Evolutionary conservation across 1,140 invertebrate species (phyloP).

Genomic region (Sminthurinus signatus): DNA sequence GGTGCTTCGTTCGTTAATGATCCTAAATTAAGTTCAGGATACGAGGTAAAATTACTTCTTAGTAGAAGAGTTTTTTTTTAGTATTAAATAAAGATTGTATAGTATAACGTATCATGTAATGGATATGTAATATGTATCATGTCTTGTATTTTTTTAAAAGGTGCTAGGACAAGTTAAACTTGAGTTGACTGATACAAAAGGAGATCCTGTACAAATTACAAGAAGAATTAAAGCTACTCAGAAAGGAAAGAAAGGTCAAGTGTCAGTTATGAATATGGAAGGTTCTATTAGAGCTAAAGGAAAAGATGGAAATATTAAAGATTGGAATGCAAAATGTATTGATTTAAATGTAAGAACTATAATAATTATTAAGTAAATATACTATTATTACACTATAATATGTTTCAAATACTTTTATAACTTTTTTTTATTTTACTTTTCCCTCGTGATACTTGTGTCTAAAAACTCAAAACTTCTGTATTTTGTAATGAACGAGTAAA

Average conservation of each 20-base stretch:
- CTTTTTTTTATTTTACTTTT: no score
- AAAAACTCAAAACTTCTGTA: no score
- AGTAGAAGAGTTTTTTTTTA: no score
- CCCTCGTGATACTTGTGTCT: no score
- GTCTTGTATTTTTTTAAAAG: slow-evolving; percentile 43
- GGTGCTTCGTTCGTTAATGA: slow-evolving; percentile 93
- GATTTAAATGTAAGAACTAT: slow-evolving; percentile 60
- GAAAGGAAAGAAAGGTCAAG: slow-evolving; percentile 48
- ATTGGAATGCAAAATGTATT: slow-evolving; percentile 58
- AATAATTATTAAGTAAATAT: no score
- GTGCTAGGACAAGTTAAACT: slow-evolving; percentile 60
- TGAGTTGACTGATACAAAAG: slow-evolving; percentile 56
- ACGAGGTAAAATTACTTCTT: slow-evolving; percentile 47
- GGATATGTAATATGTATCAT: no score
- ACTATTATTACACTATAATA: no score
- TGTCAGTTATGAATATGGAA: slow-evolving; percentile 64
- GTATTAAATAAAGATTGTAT: no score
- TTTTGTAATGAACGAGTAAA: no score
- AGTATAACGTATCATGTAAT: no score
- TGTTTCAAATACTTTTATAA: no score
- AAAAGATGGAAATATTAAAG: slow-evolving; percentile 44
- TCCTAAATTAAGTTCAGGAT: slow-evolving; percentile 63
- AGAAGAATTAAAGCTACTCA: slow-evolving; percentile 58
- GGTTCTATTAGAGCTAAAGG: slow-evolving; percentile 52
- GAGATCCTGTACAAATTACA: slow-evolving; percentile 54